Evolutionary conservation across 2,797 vertebrate species (phyloP).

Genomic region (Momotus momota): DNA sequence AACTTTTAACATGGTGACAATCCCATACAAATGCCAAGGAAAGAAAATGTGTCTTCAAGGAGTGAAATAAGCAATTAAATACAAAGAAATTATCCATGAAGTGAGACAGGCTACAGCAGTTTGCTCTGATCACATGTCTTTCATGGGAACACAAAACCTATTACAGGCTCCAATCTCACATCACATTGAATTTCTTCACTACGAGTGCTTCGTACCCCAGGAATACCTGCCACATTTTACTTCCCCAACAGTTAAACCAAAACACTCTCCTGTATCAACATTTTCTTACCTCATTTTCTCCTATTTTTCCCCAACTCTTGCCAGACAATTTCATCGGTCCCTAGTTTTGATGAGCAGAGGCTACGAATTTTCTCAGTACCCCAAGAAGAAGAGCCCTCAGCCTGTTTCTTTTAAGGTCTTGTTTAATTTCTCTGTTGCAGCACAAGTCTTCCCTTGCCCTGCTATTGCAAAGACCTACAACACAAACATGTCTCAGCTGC

Average conservation of each 20-base stretch:
- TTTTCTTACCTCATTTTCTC: background rate
- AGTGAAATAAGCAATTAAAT: slow-evolving; percentile 7
- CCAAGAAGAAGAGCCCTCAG: background rate
- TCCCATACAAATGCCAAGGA: background rate
- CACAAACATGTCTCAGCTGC: background rate
- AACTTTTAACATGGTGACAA: background rate
- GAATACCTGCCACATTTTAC: background rate
- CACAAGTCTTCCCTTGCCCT: background rate
- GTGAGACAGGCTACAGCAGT: background rate
- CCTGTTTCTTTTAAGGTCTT: background rate
- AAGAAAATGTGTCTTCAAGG: background rate
- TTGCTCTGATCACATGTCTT: background rate
- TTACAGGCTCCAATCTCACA: background rate
- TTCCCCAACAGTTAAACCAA: background rate
- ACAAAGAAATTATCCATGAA: background rate
- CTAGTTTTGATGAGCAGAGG: background rate
- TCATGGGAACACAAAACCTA: background rate
- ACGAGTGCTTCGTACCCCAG: background rate
- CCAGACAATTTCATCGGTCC: background rate
- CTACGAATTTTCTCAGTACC: background rate
- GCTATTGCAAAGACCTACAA: background rate
- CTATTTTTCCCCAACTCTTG: background rate
- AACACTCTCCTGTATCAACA: background rate
- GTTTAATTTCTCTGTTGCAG: background rate
- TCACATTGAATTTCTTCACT: background rate